phyloP scores from a whole-genome alignment of 2,797 vertebrate genomes.

The Scleropages formosus region DNA sequence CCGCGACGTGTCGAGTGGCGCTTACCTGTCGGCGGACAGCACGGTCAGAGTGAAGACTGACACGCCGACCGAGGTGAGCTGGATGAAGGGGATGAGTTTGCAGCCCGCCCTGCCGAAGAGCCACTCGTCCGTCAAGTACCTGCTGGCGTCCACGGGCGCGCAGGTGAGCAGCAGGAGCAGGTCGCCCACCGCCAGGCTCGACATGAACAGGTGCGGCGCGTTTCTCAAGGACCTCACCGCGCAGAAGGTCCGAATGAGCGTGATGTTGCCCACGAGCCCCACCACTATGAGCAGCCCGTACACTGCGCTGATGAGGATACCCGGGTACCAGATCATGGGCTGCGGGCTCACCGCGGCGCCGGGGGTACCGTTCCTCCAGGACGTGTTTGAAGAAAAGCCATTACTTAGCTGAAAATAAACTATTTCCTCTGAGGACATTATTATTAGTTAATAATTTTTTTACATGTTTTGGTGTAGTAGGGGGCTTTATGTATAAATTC shows the following conservation, averaged over 20 bases:
- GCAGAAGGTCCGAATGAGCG: conserved; percentile 90
- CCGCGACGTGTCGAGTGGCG: too few species aligned
- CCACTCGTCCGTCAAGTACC: conserved; percentile 87
- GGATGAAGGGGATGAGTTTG: conserved; percentile 94
- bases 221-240: conserved; percentile 85
- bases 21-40: conserved; percentile 94
- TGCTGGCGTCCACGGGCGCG: conserved; percentile 93
- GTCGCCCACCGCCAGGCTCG: conserved; percentile 89
- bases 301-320: conserved; percentile 77
- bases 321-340: conserved; percentile 68
- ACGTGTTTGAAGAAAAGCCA: conserved; percentile 49
- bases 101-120: conserved; percentile 90
- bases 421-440: conserved; percentile 71
- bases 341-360: conserved; percentile 35
- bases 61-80: conserved; percentile 94
- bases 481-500: too few species aligned
- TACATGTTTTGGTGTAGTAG: background rate
- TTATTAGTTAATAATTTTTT: too few species aligned
- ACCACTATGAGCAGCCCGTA: conserved; percentile 82
- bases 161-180: conserved; percentile 88
- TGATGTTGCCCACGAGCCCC: conserved; percentile 89
- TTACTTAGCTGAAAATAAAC: conserved; percentile 59
- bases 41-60: conserved; percentile 96
- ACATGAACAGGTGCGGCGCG: conserved; percentile 90
- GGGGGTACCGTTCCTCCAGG: conserved; percentile 55